Percentiles rank a stretch among this genome's conserved stretches.
Evolutionary conservation across 2,797 vertebrate genomes (phyloP).

Genomic region (Meriones psammophilus): DNA sequence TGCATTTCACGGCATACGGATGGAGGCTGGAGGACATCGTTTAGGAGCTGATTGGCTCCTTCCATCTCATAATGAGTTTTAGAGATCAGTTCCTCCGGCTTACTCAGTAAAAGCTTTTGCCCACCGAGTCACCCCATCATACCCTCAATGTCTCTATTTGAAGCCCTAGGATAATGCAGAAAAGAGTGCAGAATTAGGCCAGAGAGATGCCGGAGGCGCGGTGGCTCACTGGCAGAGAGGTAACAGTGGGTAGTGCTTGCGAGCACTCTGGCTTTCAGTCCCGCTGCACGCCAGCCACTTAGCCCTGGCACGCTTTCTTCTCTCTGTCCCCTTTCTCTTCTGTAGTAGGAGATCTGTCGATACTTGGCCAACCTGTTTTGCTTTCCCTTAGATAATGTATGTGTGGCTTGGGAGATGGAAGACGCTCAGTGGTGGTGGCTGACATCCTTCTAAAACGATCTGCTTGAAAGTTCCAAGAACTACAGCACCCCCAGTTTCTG

Average conservation of each 20-base stretch:
- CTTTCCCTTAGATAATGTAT: neutral
- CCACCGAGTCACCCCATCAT: neutral
- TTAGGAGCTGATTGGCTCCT: neutral
- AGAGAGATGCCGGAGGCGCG: neutral
- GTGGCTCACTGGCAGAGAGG: neutral
- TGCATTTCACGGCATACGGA: neutral
- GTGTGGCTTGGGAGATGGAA: neutral
- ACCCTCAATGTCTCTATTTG: neutral
- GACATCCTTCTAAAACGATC: neutral
- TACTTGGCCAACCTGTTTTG: conserved; percentile 27
- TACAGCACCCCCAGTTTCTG: neutral
- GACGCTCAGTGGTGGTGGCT: neutral
- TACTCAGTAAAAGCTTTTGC: neutral
- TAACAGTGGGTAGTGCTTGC: too few species aligned
- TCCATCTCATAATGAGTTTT: neutral
- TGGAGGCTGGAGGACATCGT: neutral
- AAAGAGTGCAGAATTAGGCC: neutral
- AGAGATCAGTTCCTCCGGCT: neutral
- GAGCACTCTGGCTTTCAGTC: too few species aligned
- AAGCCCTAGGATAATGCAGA: neutral
- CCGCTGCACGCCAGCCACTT: neutral
- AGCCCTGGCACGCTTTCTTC: fast-evolving
- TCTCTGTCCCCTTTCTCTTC: neutral
- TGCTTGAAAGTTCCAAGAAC: neutral
- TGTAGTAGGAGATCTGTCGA: neutral